Evolutionary conservation across 2,888 invertebrate genomes (phyloP), one percentile per base, ranked within the genome.

Genomic region (Leucania comma): DNA sequence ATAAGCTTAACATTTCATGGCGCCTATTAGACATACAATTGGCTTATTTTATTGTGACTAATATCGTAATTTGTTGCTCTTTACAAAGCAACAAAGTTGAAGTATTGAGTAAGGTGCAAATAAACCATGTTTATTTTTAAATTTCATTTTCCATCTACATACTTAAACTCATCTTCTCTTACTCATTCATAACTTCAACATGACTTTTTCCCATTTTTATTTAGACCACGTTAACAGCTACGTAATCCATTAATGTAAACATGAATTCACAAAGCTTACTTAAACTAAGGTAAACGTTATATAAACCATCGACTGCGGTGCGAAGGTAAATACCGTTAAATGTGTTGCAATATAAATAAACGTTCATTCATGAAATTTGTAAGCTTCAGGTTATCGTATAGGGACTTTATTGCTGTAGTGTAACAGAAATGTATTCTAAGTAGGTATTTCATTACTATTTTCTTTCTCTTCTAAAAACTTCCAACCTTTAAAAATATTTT

Each of bases 341-440:
- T 54, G 53, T 50, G 58, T 29, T 58, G 51, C 14, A 48, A 42
- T 50, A 26, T 54, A 75, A 68, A 73, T 68, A 68, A 73, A 73
- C 59, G 53, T 56, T 73, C 59, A 68, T 59, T 75, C 59, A 73
- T 59, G 48, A 68, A 75, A 59, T 74, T 50, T 12, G 56, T 32
- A 38, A 24, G n/a, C 17, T 51, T 51, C 38, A 29, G 38, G 42
- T 14, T 42, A 42, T 42, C 42, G 1, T 17, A 42, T 42, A 42
- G 14, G 5, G 38, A 38, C 38, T 38, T 14, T 38, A 38, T 38
- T 38, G 14, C 38, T 38, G 14, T 12, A 38, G 14, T 35, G 35
- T 35, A 35, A 35, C 12, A 10, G 12, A 35, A 14, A 14, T 14
- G 0, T 38, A 38, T 38, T 38, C 38, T 38, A 38, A 38, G 3